Evolutionary conservation across 2,113 vertebrate genomes (phyloP).

Genomic region (Psittacara wagleri): DNA sequence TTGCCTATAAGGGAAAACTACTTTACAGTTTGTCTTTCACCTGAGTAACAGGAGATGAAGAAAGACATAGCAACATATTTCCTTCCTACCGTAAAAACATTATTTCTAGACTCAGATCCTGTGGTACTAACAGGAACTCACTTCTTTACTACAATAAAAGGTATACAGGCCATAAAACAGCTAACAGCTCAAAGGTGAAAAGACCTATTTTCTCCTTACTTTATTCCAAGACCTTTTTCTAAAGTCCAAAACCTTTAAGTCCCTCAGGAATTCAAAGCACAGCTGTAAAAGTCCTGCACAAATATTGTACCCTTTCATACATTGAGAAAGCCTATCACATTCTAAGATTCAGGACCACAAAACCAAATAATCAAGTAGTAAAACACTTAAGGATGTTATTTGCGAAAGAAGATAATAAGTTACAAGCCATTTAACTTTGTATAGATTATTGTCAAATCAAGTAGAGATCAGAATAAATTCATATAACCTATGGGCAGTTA

Average conservation of each 20-base stretch:
- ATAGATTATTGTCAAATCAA: not conserved
- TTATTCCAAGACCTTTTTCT: not conserved
- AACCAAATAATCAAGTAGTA: accelerated
- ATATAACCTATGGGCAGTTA: accelerated
- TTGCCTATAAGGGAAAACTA: not conserved
- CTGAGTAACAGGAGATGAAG: not conserved
- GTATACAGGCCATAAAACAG: not conserved
- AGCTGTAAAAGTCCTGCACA: accelerated
- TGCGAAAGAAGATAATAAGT: not conserved
- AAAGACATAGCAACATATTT: not conserved
- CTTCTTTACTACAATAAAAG: not conserved
- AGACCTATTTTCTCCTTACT: not conserved
- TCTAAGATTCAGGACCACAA: not conserved
- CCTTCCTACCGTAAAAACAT: not conserved
- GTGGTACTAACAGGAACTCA: not conserved
- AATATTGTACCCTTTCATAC: accelerated
- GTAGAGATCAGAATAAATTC: not conserved
- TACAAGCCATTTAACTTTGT: not conserved
- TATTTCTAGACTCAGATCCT: not conserved
- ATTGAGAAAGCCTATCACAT: accelerated
- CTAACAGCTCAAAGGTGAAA: not conserved
- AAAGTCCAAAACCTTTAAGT: accelerated
- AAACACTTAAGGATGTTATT: not conserved
- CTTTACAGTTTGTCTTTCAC: not conserved
- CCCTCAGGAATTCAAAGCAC: not conserved